phyloP scores from a whole-genome alignment of 1,140 invertebrate genomes.

The Mylabris phalerata region DNA sequence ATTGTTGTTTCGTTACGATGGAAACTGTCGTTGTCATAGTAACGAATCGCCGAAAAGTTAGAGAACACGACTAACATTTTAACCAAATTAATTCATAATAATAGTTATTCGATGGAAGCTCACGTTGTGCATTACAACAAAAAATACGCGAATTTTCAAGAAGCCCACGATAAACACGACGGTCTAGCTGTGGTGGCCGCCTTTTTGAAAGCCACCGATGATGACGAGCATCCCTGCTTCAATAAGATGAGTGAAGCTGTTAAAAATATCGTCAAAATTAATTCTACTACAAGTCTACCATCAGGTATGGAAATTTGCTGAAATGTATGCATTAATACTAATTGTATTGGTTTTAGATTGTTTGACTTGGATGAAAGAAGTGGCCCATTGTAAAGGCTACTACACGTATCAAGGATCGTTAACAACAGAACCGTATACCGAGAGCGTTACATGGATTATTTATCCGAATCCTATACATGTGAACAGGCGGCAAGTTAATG shows the following conservation, averaged over 20 bases:
- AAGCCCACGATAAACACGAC: constrained; percentile 63
- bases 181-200: constrained; percentile 71
- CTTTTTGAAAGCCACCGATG: constrained; percentile 49
- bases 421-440: constrained; percentile 61
- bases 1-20: no score
- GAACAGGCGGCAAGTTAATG: not conserved
- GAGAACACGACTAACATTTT: no score
- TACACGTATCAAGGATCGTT: constrained; percentile 64
- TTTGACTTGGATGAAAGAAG: constrained; percentile 44
- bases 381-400: constrained; percentile 43
- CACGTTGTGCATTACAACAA: constrained; percentile 75
- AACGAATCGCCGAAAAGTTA: no score
- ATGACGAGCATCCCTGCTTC: constrained; percentile 41
- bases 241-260: constrained; percentile 38
- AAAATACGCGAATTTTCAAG: constrained; percentile 60
- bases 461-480: constrained; percentile 45
- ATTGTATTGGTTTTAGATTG: constrained; percentile 36
- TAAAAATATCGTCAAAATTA: constrained; percentile 35
- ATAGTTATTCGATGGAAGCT: constrained; percentile 64
- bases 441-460: constrained; percentile 68
- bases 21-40: no score
- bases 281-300: constrained; percentile 30
- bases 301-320: constrained; percentile 28
- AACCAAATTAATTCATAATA: not conserved
- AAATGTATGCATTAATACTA: constrained; percentile 1